phyloP scores from a whole-genome alignment of 2,113 vertebrate genomes.

The Phalacrocorax carbo region DNA sequence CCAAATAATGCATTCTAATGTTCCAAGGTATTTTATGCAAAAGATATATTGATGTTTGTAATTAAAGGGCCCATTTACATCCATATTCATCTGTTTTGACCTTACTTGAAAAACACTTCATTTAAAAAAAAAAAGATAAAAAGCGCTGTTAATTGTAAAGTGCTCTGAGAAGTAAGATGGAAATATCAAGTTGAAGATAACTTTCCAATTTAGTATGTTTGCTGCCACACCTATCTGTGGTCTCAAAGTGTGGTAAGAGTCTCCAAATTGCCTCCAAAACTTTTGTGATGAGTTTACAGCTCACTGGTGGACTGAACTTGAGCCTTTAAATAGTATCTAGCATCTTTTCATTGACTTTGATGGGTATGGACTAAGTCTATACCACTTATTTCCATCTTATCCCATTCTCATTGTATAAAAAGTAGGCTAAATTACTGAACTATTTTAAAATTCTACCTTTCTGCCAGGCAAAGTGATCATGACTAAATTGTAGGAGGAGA shows the following conservation, averaged over 20 bases:
- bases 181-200: background rate
- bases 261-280: background rate
- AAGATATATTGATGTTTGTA: background rate
- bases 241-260: background rate
- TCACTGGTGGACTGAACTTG: background rate
- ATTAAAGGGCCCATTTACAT: background rate
- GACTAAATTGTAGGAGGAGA: background rate
- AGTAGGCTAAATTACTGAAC: background rate
- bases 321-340: background rate
- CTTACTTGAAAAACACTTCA: background rate
- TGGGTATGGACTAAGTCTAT: background rate
- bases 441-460: background rate
- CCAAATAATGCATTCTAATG: fast-evolving
- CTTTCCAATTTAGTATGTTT: background rate
- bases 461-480: background rate
- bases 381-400: background rate
- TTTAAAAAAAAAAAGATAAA: background rate
- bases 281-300: background rate
- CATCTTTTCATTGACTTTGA: background rate
- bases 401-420: background rate
- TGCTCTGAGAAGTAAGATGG: background rate
- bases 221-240: too few species aligned
- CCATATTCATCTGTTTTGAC: background rate
- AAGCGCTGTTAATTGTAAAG: background rate
- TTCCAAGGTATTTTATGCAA: background rate